A percentile compares a stretch with the other conserved stretches of the same genome.
Evolutionary conservation across 2,888 invertebrate genomes (phyloP).

Genomic region (Euproctis similis): DNA sequence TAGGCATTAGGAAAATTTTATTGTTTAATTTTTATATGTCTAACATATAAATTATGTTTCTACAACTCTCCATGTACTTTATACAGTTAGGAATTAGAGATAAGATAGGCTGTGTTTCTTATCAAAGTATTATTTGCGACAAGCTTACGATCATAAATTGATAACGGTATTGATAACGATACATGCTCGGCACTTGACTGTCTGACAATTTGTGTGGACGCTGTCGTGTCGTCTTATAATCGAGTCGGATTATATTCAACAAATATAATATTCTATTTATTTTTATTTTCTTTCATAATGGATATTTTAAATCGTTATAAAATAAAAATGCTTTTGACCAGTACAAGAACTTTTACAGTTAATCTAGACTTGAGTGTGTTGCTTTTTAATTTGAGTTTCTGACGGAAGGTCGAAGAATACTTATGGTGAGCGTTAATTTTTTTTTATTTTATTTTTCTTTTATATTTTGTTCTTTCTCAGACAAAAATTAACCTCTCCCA

Average conservation of each 20-base stretch:
- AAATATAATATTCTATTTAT: conserved; percentile 15
- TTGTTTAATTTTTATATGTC: conserved; percentile 5
- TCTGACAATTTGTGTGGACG: conserved; percentile 41
- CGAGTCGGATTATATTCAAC: conserved; percentile 32
- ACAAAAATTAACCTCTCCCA: conserved; percentile 99
- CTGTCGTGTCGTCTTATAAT: conserved; percentile 47
- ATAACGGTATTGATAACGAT: conserved; percentile 60
- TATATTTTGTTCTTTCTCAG: conserved; percentile 74
- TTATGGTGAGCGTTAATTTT: conserved; percentile 44
- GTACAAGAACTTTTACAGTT: conserved; percentile 52
- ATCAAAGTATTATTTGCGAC: conserved; percentile 64
- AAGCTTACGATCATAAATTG: conserved; percentile 66
- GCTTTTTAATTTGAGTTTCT: conserved; percentile 49
- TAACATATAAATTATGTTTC: conserved; percentile 11
- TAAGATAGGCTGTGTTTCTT: conserved; percentile 63
- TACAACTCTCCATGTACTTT: conserved; percentile 20
- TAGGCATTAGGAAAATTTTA: no score
- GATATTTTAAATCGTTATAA: conserved; percentile 41
- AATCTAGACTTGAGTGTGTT: conserved; percentile 40
- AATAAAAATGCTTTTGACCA: conserved; percentile 54
- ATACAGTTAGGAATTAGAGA: conserved; percentile 44
- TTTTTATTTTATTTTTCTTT: conserved; percentile 13
- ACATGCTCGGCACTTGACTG: conserved; percentile 42
- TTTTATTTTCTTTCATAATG: conserved; percentile 47
- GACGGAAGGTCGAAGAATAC: conserved; percentile 34